Percentiles rank a stretch among this genome's conserved stretches.
Evolutionary conservation across 2,888 invertebrate species (phyloP).

Genomic region (Trisateles emortualis): DNA sequence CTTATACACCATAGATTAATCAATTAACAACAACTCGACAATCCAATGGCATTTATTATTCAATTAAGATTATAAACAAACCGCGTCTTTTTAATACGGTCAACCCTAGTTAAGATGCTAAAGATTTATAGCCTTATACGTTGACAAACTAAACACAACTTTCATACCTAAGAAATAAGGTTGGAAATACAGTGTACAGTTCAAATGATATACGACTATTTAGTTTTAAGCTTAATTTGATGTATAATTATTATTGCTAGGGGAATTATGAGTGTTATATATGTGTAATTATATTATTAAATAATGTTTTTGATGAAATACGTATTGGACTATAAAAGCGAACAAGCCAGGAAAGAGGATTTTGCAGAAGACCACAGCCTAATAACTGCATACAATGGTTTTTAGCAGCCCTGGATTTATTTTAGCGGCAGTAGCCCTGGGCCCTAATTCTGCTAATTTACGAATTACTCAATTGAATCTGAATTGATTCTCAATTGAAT

Average conservation of each 20-base stretch:
- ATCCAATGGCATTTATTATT: slow-evolving; percentile 28
- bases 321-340: not conserved
- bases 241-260: not conserved
- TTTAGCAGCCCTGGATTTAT: no score
- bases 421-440: no score
- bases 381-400: no score
- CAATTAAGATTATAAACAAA: slow-evolving; percentile 36
- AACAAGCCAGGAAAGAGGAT: no score
- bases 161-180: not conserved
- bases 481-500: no score
- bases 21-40: slow-evolving; percentile 1
- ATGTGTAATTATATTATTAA: not conserved
- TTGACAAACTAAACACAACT: not conserved
- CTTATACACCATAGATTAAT: not conserved
- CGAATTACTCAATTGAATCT: no score
- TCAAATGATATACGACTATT: not conserved
- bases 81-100: slow-evolving; percentile 10
- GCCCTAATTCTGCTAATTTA: no score
- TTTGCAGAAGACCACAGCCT: no score
- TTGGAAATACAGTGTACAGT: not conserved
- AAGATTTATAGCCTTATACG: slow-evolving; percentile 21
- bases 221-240: slow-evolving; percentile 1
- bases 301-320: not conserved
- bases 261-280: not conserved
- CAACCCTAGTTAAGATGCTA: slow-evolving; percentile 12